Conservation (phyloP, 92 coral and sea anemone genomes). For the Parazoanthus atlanticus region DNA sequence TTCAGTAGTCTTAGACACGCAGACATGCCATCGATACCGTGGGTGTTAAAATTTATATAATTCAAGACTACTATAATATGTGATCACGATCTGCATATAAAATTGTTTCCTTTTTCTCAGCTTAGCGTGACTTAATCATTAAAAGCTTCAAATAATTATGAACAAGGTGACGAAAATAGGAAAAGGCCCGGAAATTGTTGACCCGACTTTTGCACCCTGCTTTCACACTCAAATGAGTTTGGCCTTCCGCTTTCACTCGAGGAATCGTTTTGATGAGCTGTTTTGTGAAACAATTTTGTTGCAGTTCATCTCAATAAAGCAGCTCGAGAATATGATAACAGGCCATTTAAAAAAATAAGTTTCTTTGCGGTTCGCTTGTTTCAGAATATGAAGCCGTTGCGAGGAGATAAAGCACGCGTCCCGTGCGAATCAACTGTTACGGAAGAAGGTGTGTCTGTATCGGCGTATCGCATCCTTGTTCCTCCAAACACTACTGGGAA, state of each 20-base stretch:
- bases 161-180: conserved; percentile 2
- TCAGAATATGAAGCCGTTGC: too few species aligned
- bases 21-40: too few species aligned
- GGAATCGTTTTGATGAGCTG: background rate
- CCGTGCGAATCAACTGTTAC: background rate
- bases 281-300: background rate
- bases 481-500: background rate
- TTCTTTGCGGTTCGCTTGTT: background rate
- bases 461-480: background rate
- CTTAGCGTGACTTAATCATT: conserved; percentile 6
- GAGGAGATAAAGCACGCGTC: background rate
- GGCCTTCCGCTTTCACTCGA: conserved; percentile 36
- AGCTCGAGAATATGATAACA: background rate
- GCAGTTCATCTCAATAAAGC: background rate
- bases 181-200: conserved; percentile 31
- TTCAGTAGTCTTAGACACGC: too few species aligned
- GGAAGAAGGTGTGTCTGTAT: background rate
- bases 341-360: background rate
- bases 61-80: background rate
- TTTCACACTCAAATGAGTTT: conserved; percentile 15
- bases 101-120: background rate
- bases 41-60: background rate
- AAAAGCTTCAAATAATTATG: background rate
- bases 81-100: background rate
- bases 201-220: conserved; percentile 1